Evolutionary conservation across 2,888 invertebrate species (phyloP), one percentile per base, ranked within the genome.

Genomic region (Agrotis clavis): DNA sequence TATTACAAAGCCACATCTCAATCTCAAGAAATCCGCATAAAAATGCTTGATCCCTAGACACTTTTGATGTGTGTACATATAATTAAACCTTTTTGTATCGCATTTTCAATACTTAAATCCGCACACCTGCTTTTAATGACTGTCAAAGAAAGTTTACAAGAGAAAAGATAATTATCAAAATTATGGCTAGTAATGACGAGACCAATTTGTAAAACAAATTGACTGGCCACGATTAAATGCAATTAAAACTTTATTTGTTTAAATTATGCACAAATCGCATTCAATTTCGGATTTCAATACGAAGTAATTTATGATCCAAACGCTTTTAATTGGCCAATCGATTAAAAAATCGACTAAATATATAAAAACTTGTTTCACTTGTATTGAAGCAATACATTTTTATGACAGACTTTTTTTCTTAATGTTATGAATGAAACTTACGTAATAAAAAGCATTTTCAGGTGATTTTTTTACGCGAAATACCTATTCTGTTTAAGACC

Each of bases 241-340:
- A 56, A 71, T 83, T 47, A 67, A 76, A 71, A 70, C 11, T 53
- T 64, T 67, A 67, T 82, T 71, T 78, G 59, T 75, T 77, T 67
- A 45, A 66, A 66, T 64, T 63, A 54, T 53, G 5, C 30, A 57
- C 48, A 60, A 71, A 81, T 67, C 50, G 57, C 71, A 60, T 54
- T 51, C 5, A 16, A 59, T 50, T 18, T 75, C 60, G 9, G n/a
- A n/a, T 1, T n/a, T 77, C 61, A 59, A 47, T 70, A 16, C 57
- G 41, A 30, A 72, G 35, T 50, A 48, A 74, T 70, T 67, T 66
- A 60, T 57, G 67, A 72, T 72, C 47, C 51, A 25, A 71, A 71
- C 63, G 19, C 3, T 67, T 68, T 56, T 65, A 71, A 75, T 63
- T 57, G 53, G n/a, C 30, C 21, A 76, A 71, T 62, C 53, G 74